Base-by-base conservation (phyloP, 2,113 vertebrate genomes). In the Phalacrocorax aristotelis region DNA sequence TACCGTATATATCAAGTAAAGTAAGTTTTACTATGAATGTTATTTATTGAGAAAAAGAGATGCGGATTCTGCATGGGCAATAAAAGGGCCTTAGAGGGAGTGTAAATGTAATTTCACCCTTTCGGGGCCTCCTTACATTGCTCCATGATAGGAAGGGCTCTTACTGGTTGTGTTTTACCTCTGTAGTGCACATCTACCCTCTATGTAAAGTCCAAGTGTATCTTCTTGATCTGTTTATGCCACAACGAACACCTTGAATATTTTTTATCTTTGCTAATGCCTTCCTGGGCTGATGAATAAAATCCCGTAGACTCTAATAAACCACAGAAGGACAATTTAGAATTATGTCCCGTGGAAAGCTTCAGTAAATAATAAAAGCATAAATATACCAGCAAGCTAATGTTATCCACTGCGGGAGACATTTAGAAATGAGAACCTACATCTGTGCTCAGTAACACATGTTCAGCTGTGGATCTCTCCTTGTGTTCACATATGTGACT, bases 361-460 rank as follows among this genome's bases (percentile, higher is more conserved):
- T 76, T 83, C 87, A 83, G 93, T 96, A 97, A 97, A 95, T 95
- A 95, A 96, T 70, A 95, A 95, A 95, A 97, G 18, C 89, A 96
- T 94, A 96, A 96, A 94, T 96, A 96, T 74, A 93, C 51, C 25
- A 32, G 91, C 91, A 93, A 95, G 93, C 58, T 90, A 80, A 83
- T 55, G 93, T 49, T 96, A 88, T 10, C 96, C 94, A 95, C 96
- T 78, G 91, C 17, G 3, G 87, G 95, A 95, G 84, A 91, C 70
- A 29, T 89, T 93, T 42, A 86, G 94, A 94, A 96, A 96, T 64
- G 87, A 96, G 87, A 36, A 83, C 87, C 87, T 94, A 68, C 93
- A 78, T 95, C 94, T 96, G 95, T 77, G 93, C 95, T 71, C 84
- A 79, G 7, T 25, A 91, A 49, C 77, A 93, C 38, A 69, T 66